Evolutionary conservation across 2,113 vertebrate species (phyloP), one percentile per base, ranked within the genome.

Genomic region (Chunga burmeisteri): DNA sequence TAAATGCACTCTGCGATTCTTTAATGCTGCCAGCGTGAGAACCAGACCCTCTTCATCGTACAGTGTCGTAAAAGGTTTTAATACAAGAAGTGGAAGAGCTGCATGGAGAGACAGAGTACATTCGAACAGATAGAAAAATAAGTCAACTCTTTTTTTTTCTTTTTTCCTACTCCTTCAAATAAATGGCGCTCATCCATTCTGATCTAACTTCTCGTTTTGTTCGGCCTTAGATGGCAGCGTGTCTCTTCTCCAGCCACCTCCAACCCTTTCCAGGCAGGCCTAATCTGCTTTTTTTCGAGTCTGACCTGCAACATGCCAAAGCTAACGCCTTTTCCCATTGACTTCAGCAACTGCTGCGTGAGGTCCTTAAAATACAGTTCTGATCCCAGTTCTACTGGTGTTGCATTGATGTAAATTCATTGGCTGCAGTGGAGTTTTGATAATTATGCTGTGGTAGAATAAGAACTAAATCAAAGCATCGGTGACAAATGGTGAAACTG

Each of bases 151-250:
- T 65, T 61, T 17, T 19, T 9, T 16, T 40, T 30, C 46, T 38
- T 17, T 19, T 9, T 16, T 40, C 34, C 46, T 38, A 7, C 16
- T 56, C 36, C 44, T 74, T 58, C 61, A 70, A 30, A 20, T 12
- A 30, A 47, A 50, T 16, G 7, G 25, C 1, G 0, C 9, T 85
- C 25, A 14, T 32, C 10, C 58, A 11, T 73, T 61, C 49, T 36
- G 4, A 46, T 12, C 34, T 26, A 5, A 29, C 44, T 66, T 47
- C 42, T 23, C 36, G 7, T 47, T 62, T 25, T 50, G 22, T 34
- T 44, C 44, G 72, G 71, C 84, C 42, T 71, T 4, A 16, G 44
- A 5, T 29, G 8, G n/a, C 29, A 61, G 34, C 0, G 0, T 55
- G 6, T 19, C 50, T 6, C 68, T 46, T 59, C 70, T 47, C 40